Evolutionary conservation across 2,797 vertebrate species (phyloP).

Genomic region (Phrynocephalus vlangalii): DNA sequence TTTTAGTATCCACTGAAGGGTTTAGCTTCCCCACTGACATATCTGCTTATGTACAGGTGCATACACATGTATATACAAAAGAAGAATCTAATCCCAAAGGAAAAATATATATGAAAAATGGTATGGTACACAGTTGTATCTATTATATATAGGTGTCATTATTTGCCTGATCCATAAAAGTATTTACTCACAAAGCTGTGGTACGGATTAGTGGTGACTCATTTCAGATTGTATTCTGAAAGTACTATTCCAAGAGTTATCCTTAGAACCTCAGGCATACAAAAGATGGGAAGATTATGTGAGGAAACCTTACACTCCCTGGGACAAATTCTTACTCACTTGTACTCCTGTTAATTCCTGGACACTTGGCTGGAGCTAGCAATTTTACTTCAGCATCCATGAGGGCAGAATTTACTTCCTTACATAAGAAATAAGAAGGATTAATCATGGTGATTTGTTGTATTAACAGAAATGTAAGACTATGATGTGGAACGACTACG

Average conservation of each 20-base stretch:
- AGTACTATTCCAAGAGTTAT: background rate
- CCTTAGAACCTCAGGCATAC: constrained; percentile 18
- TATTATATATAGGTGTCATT: constrained; percentile 4
- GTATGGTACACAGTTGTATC: background rate
- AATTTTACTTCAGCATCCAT: background rate
- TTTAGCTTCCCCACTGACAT: background rate
- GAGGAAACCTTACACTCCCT: background rate
- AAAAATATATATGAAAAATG: background rate
- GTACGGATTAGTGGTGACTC: constrained; percentile 16
- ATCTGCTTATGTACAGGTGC: too few species aligned
- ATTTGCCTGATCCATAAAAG: background rate
- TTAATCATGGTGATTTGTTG: constrained; percentile 21
- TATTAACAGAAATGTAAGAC: constrained; percentile 20
- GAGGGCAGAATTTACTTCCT: constrained; percentile 28
- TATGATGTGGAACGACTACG: background rate
- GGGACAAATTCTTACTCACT: constrained; percentile 16
- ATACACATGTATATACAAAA: background rate
- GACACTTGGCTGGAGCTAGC: background rate
- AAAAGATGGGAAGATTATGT: constrained; percentile 10
- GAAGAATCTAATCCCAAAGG: background rate
- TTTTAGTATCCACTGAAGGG: background rate
- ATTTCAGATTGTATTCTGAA: constrained; percentile 8
- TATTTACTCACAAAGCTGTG: constrained; percentile 21
- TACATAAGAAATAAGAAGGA: constrained; percentile 31
- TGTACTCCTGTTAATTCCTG: background rate